Percentiles rank a stretch among this genome's conserved stretches.
phyloP scores from a whole-genome alignment of 2,888 invertebrate species.

The Odontothrips loti region DNA sequence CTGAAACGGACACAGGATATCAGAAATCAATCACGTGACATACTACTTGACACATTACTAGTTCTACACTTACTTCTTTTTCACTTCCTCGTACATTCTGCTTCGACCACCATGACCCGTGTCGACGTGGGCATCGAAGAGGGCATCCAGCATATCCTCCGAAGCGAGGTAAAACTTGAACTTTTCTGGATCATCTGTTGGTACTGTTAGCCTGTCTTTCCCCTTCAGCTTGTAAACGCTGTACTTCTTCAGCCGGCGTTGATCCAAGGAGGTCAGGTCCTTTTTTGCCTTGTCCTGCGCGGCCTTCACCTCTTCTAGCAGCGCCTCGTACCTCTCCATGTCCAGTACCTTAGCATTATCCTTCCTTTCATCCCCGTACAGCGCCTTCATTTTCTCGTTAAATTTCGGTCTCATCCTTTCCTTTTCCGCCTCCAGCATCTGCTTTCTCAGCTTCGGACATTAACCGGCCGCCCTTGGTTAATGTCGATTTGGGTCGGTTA shows the following conservation, averaged over 20 bases:
- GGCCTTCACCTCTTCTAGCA: neutral
- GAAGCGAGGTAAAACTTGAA: neutral
- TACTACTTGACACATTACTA: neutral
- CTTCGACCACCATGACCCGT: neutral
- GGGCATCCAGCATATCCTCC: neutral
- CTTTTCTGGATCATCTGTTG: neutral
- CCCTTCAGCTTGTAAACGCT: neutral
- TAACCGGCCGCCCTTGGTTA: neutral
- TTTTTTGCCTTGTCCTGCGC: neutral
- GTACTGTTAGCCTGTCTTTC: neutral
- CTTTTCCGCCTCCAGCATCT: neutral
- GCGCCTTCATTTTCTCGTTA: neutral
- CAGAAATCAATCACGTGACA: too few relatives aligned
- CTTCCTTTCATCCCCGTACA: neutral
- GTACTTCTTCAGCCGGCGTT: neutral
- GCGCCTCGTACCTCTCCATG: neutral
- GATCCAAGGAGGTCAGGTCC: neutral
- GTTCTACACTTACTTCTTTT: neutral
- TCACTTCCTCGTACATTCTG: neutral
- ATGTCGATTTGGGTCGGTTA: neutral
- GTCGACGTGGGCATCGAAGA: neutral
- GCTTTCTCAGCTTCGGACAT: neutral
- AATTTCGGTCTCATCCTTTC: neutral
- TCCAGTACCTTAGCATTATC: neutral
- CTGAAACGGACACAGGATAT: too few relatives aligned